Conservation (phyloP, 2,113 vertebrate species). For the Poecile atricapillus region DNA sequence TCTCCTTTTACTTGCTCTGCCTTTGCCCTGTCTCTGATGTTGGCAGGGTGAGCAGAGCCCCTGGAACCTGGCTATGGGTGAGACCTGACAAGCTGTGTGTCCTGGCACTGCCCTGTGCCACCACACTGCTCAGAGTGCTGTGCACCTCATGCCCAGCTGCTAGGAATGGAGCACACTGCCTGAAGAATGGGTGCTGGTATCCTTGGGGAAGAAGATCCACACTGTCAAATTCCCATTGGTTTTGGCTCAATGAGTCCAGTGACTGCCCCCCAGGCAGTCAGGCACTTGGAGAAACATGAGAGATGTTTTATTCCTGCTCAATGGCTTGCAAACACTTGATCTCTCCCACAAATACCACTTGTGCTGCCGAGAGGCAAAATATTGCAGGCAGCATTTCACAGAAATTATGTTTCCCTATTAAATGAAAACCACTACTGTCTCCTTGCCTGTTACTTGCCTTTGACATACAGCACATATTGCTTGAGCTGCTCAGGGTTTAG, state of each 20-base stretch:
- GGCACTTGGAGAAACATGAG: neutral
- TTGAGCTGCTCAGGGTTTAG: neutral
- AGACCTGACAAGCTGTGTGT: neutral
- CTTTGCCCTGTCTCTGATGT: neutral
- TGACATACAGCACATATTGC: neutral
- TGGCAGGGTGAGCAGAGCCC: neutral
- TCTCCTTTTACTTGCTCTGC: neutral
- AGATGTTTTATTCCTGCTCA: neutral
- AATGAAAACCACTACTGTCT: neutral
- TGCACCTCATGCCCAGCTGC: neutral
- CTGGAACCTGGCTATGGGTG: rapidly evolving
- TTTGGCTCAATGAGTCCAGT: neutral
- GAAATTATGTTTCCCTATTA: neutral
- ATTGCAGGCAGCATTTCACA: neutral
- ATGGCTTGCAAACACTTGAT: neutral
- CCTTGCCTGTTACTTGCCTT: rapidly evolving
- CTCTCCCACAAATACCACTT: neutral
- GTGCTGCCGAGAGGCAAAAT: neutral
- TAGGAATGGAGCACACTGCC: neutral
- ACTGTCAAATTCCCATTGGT: rapidly evolving
- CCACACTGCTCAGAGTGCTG: neutral
- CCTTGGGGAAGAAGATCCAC: neutral
- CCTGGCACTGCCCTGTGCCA: neutral
- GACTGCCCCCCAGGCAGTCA: neutral
- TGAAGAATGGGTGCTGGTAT: neutral